These are phyloP conservation scores for Bubo bubo DNA, from an alignment of 2,113 vertebrate species.

Conservation along the genomic window DNA sequence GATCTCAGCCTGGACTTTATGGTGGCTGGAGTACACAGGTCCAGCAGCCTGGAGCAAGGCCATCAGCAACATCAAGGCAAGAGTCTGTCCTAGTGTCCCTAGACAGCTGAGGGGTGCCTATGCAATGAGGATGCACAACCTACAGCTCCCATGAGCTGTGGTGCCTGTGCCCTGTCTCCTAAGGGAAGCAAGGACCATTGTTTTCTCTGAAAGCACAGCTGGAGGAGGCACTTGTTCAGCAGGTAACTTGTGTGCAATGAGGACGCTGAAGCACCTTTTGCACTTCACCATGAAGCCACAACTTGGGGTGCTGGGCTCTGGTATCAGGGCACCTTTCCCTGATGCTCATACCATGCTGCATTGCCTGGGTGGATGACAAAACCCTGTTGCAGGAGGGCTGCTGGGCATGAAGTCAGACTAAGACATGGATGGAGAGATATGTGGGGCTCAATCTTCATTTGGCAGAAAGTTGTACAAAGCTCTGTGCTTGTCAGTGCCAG, in stretches of 20 bases:
- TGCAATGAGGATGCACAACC: too few species aligned
- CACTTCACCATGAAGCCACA: background rate
- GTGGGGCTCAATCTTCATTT: background rate
- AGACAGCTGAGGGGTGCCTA: background rate
- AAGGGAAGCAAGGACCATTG: background rate
- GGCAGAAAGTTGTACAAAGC: background rate
- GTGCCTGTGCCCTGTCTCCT: background rate
- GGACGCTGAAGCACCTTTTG: background rate
- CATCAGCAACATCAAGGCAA: background rate
- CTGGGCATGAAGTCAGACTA: background rate
- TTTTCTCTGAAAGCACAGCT: background rate
- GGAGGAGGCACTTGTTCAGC: background rate
- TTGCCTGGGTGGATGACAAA: background rate
- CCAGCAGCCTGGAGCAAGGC: background rate
- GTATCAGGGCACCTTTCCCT: background rate
- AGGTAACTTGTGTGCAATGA: background rate
- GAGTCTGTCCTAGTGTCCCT: background rate
- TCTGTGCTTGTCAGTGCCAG: background rate
- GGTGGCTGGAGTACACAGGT: background rate
- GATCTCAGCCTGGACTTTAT: background rate
- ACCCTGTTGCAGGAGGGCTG: background rate
- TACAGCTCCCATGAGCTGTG: background rate
- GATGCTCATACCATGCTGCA: background rate
- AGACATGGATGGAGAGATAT: background rate
- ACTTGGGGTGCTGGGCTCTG: background rate